Percentiles rank a stretch among this genome's conserved stretches.
Conservation (phyloP, 2,113 vertebrate genomes). For the Gambusia holbrooki region DNA sequence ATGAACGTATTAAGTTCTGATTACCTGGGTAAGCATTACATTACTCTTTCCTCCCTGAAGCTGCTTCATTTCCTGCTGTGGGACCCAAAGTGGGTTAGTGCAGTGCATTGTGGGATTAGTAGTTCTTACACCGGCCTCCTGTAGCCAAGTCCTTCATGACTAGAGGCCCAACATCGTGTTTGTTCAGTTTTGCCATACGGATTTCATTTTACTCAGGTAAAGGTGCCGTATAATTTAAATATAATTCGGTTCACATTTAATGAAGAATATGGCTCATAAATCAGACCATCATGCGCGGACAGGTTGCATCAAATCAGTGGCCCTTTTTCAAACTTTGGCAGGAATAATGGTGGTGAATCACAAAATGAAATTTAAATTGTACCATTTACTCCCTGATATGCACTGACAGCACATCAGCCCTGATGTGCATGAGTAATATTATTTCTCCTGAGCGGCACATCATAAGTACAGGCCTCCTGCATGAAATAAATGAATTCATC, state of each 20-base stretch:
- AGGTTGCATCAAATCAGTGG: conserved; percentile 14
- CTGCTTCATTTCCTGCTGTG: too few species aligned
- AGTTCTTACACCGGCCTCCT: too few species aligned
- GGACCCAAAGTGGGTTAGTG: too few species aligned
- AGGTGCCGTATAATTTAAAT: conserved; percentile 7
- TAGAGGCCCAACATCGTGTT: neutral
- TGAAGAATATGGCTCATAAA: conserved; percentile 6
- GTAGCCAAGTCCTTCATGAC: too few species aligned
- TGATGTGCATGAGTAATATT: conserved; percentile 31
- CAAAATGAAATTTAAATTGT: conserved; percentile 36
- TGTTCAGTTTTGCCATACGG: conserved; percentile 23
- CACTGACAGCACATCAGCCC: conserved; percentile 14
- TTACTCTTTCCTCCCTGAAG: too few species aligned
- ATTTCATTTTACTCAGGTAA: neutral
- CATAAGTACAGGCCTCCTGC: conserved; percentile 11
- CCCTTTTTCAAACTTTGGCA: conserved; percentile 4
- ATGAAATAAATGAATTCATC: neutral
- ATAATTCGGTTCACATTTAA: neutral
- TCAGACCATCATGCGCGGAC: neutral
- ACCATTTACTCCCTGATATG: conserved; percentile 20
- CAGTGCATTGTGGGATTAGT: too few species aligned
- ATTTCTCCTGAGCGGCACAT: conserved; percentile 26
- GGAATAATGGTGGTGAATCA: conserved; percentile 7
- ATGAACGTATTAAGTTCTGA: too few species aligned
- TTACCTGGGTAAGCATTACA: too few species aligned